Evolutionary conservation across 2,888 invertebrate species (phyloP), one percentile per base, ranked within the genome.

Genomic region (Drosophila putrida): DNA sequence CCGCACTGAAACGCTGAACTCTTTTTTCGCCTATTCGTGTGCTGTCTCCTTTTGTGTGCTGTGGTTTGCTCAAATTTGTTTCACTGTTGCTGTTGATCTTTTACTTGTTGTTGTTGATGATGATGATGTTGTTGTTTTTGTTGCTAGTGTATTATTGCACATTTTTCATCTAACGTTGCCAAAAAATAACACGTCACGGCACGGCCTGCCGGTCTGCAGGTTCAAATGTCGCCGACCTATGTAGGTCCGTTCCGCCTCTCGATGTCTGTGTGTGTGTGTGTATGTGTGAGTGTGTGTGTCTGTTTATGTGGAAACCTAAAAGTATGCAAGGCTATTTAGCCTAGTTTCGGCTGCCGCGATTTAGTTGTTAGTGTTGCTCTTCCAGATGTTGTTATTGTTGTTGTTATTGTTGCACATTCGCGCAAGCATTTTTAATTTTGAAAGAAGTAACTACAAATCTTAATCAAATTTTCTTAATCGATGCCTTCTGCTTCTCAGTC

Each of bases 171-270:
- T 74, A 66, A 70, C 68, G 74, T 66, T 77, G 75, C 78, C 76
- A 78, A 80, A 70, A 75, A 66, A 53, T 64, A 67, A 63, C 50
- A 67, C 49, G n/a, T n/a, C n/a, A n/a, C n/a, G n/a, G 47, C 49
- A 53, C 60, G 36, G 55, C 67, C 72, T 60, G 70, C 64, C 71
- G 77, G 74, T 73, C 71, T 70, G 71, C 71, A 77, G 81, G 87
- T 88, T 87, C 87, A 88, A 88, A 84, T 74, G 89, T 88, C 87
- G 89, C 78, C 87, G 89, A 88, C 89, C 87, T 78, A 77, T 72
- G 65, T 72, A 20, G 2, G 20, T 72, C 59, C 74, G 59, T 41
- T 63, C 49, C 44, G 44, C 61, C 46, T 46, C 28, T 47, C 36
- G 38, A 4, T 44, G 15, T 39, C 65, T 49, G 20, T 20, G 39